phyloP scores from a whole-genome alignment of 2,113 vertebrate species.

The Dicentrarchus labrax region DNA sequence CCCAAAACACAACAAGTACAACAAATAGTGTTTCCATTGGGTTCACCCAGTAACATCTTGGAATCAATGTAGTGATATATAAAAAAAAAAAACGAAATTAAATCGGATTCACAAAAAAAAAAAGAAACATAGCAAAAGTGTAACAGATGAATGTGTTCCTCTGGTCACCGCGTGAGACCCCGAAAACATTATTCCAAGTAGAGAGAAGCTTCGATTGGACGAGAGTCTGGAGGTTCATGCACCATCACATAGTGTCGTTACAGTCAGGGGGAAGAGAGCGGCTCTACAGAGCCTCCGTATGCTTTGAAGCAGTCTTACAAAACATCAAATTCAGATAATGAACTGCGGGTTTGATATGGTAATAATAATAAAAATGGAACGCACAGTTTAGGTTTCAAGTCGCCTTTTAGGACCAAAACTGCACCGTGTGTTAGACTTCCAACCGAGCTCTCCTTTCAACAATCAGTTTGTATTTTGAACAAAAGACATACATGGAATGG shows the following conservation, averaged over 20 bases:
- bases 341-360: conserved; percentile 10
- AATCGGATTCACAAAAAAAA: conserved; percentile 60
- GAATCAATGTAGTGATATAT: conserved; percentile 72
- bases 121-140: conserved; percentile 52
- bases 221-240: conserved; percentile 38
- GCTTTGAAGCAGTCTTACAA: conserved; percentile 52
- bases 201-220: conserved; percentile 29
- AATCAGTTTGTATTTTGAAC: conserved; percentile 50
- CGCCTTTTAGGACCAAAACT: conserved; percentile 4
- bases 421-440: conserved; percentile 28
- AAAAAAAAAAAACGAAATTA: conserved; percentile 50
- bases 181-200: conserved; percentile 26
- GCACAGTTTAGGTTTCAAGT: conserved; percentile 24
- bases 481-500: conserved; percentile 72
- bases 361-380: conserved; percentile 33
- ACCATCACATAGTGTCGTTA: conserved; percentile 45
- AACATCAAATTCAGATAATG: conserved; percentile 27
- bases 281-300: conserved; percentile 17
- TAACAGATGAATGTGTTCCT: conserved; percentile 70
- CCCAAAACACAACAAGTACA: conserved; percentile 67
- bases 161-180: conserved; percentile 38
- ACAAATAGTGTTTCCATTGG: conserved; percentile 66
- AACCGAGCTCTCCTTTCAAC: conserved; percentile 33
- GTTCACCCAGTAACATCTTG: conserved; percentile 69
- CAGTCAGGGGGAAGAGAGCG: conserved; percentile 17